Conservation (phyloP, 2,113 vertebrate species). For the Aspidoscelis tigris region DNA sequence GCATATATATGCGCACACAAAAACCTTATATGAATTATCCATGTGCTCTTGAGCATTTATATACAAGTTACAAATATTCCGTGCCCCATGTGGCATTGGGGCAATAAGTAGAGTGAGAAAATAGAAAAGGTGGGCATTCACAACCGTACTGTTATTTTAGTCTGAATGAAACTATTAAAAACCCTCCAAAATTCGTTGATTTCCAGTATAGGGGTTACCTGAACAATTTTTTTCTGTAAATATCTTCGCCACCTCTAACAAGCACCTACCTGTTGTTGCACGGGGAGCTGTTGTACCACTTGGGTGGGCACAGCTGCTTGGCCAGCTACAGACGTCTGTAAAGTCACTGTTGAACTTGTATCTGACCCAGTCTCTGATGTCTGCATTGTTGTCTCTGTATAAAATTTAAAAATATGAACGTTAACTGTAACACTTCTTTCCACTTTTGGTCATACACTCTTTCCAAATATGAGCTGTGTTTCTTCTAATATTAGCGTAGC, state of each 20-base stretch:
- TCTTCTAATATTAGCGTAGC: fast-evolving
- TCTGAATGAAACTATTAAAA: conserved; percentile 5
- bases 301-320: conserved; percentile 85
- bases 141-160: conserved; percentile 31
- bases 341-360: conserved; percentile 84
- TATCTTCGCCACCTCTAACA: conserved; percentile 13
- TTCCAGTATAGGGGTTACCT: background rate
- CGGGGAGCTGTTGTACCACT: conserved; percentile 84
- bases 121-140: background rate
- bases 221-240: fast-evolving
- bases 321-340: conserved; percentile 85
- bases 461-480: background rate
- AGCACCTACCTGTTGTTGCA: conserved; percentile 82
- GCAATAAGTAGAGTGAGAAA: background rate
- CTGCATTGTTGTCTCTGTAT: conserved; percentile 83
- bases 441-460: background rate
- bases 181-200: background rate
- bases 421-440: conserved; percentile 40
- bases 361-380: conserved; percentile 84
- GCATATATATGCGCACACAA: background rate
- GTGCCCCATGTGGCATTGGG: too few species aligned
- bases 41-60: background rate
- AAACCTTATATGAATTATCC: background rate
- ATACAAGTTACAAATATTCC: background rate
- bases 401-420: conserved; percentile 56